Evolutionary conservation across 2,888 invertebrate species (phyloP).

Genomic region (Tupiocoris notatus): DNA sequence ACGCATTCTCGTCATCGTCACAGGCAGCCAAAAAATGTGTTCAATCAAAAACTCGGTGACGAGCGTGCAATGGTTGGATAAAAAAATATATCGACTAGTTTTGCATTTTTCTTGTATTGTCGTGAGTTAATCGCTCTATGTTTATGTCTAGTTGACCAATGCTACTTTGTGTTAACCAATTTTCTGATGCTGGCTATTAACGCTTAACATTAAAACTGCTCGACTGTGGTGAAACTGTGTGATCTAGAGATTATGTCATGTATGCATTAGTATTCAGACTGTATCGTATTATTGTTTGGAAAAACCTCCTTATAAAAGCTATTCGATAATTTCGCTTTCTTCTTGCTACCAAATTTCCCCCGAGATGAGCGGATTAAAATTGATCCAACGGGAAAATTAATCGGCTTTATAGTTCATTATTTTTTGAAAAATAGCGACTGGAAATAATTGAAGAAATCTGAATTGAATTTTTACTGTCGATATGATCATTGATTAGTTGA

Average conservation of each 20-base stretch:
- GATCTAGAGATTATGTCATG: background rate
- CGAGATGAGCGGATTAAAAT: no score
- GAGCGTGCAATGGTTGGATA: background rate
- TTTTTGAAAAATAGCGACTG: no score
- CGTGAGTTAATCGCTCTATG: no score
- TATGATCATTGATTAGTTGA: no score
- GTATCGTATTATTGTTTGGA: background rate
- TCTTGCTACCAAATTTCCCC: background rate
- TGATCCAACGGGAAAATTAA: no score
- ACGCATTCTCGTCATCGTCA: slow-evolving; percentile 53
- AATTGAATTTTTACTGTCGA: no score
- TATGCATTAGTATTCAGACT: background rate
- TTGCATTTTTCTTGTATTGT: background rate
- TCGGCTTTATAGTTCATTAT: no score
- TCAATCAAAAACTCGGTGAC: background rate
- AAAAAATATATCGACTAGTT: background rate
- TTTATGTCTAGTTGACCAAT: background rate
- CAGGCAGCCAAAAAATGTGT: slow-evolving; percentile 53
- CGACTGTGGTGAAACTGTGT: background rate
- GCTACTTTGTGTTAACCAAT: background rate
- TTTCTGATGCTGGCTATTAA: background rate
- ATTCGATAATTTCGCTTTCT: background rate
- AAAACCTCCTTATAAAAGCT: background rate
- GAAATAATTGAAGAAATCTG: no score
- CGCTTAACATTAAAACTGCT: background rate